Conservation (phyloP, 2,888 invertebrate species). For the Machimus rusticus region DNA sequence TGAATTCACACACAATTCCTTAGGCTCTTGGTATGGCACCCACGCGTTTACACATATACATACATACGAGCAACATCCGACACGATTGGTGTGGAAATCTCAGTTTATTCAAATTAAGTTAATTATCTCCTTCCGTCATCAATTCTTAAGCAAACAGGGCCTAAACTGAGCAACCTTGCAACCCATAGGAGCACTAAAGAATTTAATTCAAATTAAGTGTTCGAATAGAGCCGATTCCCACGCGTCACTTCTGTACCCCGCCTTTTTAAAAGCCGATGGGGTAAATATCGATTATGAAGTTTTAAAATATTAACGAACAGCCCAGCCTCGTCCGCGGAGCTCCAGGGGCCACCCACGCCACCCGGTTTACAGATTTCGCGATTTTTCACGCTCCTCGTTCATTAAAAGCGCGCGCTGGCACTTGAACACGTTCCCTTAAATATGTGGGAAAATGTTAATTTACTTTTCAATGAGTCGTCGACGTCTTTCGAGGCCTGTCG, state of each 20-base stretch:
- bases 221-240: neutral
- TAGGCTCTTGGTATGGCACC: neutral
- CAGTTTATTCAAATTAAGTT: neutral
- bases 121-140: neutral
- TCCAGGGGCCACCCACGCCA: neutral
- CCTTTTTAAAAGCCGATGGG: neutral
- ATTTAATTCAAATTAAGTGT: neutral
- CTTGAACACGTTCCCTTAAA: conserved; percentile 20
- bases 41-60: neutral
- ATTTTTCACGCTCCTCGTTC: conserved; percentile 12
- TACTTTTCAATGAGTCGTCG: conserved; percentile 12
- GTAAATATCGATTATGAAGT: neutral
- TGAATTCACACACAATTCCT: neutral
- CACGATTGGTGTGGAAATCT: neutral
- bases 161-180: neutral
- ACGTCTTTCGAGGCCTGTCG: neutral
- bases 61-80: neutral
- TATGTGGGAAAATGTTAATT: conserved; percentile 30
- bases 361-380: neutral
- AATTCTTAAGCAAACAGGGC: neutral
- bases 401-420: neutral
- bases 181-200: neutral
- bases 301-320: conserved; percentile 4
- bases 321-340: neutral
- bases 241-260: neutral